phyloP scores from a whole-genome alignment of 2,888 invertebrate genomes.

The Eupithecia insigniata region DNA sequence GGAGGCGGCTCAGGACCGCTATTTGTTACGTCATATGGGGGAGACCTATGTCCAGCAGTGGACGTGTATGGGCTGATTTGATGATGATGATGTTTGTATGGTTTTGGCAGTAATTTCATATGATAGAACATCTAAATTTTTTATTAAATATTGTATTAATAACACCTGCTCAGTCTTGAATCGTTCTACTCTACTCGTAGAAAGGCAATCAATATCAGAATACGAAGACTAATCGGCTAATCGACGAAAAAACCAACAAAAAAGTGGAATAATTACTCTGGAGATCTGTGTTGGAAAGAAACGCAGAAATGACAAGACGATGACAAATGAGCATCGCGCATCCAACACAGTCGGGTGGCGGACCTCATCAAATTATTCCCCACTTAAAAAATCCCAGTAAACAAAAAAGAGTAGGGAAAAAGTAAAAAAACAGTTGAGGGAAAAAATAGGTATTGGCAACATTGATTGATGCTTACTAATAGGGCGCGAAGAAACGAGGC shows the following conservation, averaged over 20 bases:
- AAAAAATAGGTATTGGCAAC: constrained; percentile 85
- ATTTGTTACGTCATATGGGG: too few relatives aligned
- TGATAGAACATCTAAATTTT: not conserved
- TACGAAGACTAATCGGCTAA: constrained; percentile 54
- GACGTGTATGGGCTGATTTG: too few relatives aligned
- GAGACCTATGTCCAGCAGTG: too few relatives aligned
- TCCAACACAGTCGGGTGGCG: constrained; percentile 82
- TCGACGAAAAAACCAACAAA: constrained; percentile 71
- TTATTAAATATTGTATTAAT: constrained; percentile 16
- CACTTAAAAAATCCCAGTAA: constrained; percentile 83
- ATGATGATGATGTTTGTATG: too few relatives aligned
- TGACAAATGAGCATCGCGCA: constrained; percentile 82
- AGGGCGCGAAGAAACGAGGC: constrained; percentile 84
- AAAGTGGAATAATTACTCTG: constrained; percentile 82
- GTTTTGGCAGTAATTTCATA: not conserved
- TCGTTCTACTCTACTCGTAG: constrained; percentile 16
- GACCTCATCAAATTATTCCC: constrained; percentile 84
- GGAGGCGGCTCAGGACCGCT: too few relatives aligned
- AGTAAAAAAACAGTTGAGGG: constrained; percentile 74
- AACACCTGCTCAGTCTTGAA: constrained; percentile 19
- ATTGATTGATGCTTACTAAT: constrained; percentile 85
- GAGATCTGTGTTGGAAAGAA: constrained; percentile 81
- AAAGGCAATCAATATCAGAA: constrained; percentile 53
- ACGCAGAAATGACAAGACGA: constrained; percentile 84
- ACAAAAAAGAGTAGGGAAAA: constrained; percentile 72